These are phyloP conservation scores for Nibea albiflora DNA, from an alignment of 2,113 vertebrate species.

Conservation along the genomic window DNA sequence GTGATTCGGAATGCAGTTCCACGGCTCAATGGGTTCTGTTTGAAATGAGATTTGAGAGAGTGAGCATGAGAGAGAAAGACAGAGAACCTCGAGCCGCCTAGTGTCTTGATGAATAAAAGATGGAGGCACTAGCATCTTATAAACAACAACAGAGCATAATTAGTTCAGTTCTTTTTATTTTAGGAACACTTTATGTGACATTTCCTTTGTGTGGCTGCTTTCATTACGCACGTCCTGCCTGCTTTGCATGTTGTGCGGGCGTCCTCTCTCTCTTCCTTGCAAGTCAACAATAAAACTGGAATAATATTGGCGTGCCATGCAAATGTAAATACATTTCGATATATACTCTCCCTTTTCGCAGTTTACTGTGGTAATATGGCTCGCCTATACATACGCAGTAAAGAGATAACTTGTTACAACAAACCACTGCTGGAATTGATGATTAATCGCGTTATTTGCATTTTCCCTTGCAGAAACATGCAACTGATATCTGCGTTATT, in stretches of 20 bases:
- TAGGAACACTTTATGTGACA: constrained; percentile 74
- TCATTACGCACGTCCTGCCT: constrained; percentile 52
- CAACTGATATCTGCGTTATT: not conserved
- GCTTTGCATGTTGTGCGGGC: constrained; percentile 48
- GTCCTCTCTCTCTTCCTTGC: constrained; percentile 31
- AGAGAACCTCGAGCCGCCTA: constrained; percentile 67
- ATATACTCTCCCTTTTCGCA: not conserved
- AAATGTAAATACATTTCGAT: constrained; percentile 38
- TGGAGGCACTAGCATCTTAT: constrained; percentile 66
- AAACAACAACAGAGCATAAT: constrained; percentile 81
- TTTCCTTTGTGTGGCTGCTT: constrained; percentile 73
- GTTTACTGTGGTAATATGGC: not conserved
- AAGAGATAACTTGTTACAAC: not conserved
- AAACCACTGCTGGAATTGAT: not conserved
- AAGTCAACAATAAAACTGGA: constrained; percentile 45
- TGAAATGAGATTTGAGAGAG: constrained; percentile 81
- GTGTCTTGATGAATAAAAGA: constrained; percentile 84
- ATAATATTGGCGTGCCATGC: constrained; percentile 51
- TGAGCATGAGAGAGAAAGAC: constrained; percentile 68
- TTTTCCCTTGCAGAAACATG: not conserved
- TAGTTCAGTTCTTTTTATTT: constrained; percentile 80
- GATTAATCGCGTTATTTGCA: not conserved
- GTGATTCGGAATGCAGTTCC: constrained; percentile 74
- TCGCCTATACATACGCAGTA: not conserved
- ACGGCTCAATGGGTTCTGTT: constrained; percentile 77